Evolutionary conservation across 2,113 vertebrate genomes (phyloP).

Genomic region (Brachyistius frenatus): DNA sequence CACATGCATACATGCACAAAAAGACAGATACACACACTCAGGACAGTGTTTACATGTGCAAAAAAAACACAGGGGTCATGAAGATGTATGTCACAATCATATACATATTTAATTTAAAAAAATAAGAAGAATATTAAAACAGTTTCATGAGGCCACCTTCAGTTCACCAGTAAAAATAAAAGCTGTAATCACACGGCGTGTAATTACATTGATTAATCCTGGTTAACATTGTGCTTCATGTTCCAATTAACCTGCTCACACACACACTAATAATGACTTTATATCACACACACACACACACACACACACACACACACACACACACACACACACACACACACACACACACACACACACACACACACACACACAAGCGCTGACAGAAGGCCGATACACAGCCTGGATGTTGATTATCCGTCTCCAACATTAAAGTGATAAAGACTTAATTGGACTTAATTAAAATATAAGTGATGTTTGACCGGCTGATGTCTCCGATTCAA

Average conservation of each 20-base stretch:
- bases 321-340: constrained; percentile 20
- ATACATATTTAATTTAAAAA: neutral
- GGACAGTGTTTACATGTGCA: neutral
- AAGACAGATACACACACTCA: neutral
- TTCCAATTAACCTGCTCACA: constrained; percentile 69
- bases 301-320: too few relatives aligned
- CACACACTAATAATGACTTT: constrained; percentile 54
- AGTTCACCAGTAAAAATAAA: neutral
- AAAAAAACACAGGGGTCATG: neutral
- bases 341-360: constrained; percentile 21
- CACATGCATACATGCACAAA: constrained; percentile 10
- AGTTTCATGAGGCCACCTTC: neutral
- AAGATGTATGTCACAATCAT: neutral
- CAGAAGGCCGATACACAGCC: constrained; percentile 41
- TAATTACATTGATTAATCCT: constrained; percentile 74
- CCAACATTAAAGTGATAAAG: constrained; percentile 67
- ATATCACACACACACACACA: constrained; percentile 22
- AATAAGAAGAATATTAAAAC: neutral
- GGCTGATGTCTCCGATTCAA: constrained; percentile 13
- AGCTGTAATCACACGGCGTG: constrained; percentile 43
- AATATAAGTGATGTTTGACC: constrained; percentile 58
- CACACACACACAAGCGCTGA: neutral
- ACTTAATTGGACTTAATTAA: constrained; percentile 74
- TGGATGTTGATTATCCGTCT: constrained; percentile 25
- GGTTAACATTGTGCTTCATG: constrained; percentile 64